These are phyloP conservation scores for Megaceryle alcyon DNA, from an alignment of 2,797 vertebrate species.

Conservation along the genomic window DNA sequence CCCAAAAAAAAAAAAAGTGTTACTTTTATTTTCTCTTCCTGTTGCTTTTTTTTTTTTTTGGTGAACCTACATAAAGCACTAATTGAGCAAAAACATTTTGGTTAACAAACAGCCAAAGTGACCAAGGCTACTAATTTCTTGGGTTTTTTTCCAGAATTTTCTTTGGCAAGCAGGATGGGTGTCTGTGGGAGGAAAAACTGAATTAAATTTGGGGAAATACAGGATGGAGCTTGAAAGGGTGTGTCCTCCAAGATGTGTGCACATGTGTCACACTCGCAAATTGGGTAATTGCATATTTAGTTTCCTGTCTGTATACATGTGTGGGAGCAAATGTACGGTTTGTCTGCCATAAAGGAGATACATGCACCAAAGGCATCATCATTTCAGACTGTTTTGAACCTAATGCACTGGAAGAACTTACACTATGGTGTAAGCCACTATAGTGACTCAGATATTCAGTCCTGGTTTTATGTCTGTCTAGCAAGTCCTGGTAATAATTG, in stretches of 20 bases:
- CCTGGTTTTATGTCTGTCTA: neutral
- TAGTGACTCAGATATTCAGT: neutral
- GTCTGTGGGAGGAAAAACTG: conserved; percentile 61
- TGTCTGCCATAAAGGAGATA: conserved; percentile 34
- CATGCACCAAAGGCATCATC: neutral
- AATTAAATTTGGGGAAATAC: conserved; percentile 53
- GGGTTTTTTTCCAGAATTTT: conserved; percentile 61
- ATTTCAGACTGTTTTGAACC: conserved; percentile 35
- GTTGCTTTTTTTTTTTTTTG: neutral
- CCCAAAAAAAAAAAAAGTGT: neutral
- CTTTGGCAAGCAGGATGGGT: conserved; percentile 45
- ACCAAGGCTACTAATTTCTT: conserved; percentile 26
- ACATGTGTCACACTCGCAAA: conserved; percentile 62
- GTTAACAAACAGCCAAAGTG: conserved; percentile 2
- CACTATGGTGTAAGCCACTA: neutral
- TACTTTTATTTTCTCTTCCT: neutral
- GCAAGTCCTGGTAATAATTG: neutral
- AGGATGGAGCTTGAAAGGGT: conserved; percentile 47
- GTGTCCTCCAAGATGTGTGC: conserved; percentile 35
- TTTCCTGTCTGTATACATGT: conserved; percentile 55
- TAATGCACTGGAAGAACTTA: conserved; percentile 40
- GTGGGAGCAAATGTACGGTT: conserved; percentile 69
- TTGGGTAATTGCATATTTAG: conserved; percentile 64
- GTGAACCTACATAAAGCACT: conserved; percentile 7
- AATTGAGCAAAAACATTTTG: conserved; percentile 34